phyloP scores from a whole-genome alignment of 1,140 invertebrate species.

The Caerostris extrusa region DNA sequence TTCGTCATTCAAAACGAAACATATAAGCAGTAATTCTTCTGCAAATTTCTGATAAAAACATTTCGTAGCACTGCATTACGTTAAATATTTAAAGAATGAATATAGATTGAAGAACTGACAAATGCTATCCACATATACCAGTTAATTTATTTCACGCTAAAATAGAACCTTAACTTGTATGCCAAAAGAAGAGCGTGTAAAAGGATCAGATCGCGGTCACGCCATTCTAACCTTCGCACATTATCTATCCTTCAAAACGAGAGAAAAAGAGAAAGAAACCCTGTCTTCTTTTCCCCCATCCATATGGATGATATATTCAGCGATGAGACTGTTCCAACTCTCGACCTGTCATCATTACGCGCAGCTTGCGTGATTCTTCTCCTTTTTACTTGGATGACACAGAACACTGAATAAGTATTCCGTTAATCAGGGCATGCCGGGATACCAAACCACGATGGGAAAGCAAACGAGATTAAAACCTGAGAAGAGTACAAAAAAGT shows the following conservation, averaged over 20 bases:
- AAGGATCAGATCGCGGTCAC: background rate
- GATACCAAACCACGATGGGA: background rate
- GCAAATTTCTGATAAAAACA: no score
- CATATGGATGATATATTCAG: constrained; percentile 46
- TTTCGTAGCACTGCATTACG: no score
- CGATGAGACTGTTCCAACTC: background rate
- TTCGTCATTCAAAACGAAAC: no score
- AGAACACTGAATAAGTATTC: background rate
- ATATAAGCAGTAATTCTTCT: no score
- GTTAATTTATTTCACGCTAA: background rate
- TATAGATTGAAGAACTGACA: no score
- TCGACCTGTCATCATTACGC: background rate
- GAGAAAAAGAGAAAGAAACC: background rate
- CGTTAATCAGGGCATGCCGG: background rate
- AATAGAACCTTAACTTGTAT: background rate
- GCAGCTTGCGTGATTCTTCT: background rate
- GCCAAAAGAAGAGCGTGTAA: background rate
- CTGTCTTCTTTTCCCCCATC: background rate
- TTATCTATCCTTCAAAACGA: background rate
- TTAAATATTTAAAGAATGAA: no score
- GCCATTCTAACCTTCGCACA: background rate
- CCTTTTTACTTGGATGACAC: background rate
- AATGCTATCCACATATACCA: no score
- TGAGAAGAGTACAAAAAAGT: background rate
- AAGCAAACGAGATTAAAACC: background rate